Evolutionary conservation across 2,113 vertebrate genomes (phyloP).

Genomic region (Oxyruncus cristatus): DNA sequence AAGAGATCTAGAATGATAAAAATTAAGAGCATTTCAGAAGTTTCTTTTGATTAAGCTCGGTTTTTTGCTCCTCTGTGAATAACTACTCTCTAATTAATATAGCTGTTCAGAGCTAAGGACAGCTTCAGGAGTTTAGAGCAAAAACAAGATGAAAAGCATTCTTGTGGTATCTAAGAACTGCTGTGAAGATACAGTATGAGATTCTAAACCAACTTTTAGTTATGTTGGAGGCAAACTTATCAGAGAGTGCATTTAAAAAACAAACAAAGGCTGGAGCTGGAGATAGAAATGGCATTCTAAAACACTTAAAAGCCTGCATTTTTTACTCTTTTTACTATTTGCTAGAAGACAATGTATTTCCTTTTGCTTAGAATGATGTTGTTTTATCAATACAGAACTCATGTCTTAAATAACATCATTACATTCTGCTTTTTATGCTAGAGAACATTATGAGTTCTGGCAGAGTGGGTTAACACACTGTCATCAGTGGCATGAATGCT

Average conservation of each 20-base stretch:
- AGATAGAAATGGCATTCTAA: background rate
- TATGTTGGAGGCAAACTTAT: background rate
- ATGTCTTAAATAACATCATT: background rate
- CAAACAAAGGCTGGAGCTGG: background rate
- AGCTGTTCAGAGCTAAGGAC: background rate
- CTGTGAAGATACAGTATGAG: slow-evolving; percentile 14
- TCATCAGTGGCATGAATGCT: background rate
- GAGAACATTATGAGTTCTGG: background rate
- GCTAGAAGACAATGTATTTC: background rate
- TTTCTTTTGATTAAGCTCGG: background rate
- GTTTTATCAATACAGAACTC: background rate
- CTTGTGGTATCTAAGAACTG: slow-evolving; percentile 20
- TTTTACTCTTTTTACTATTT: background rate
- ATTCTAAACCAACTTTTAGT: background rate
- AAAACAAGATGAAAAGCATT: slow-evolving; percentile 54
- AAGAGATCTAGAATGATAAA: slow-evolving; percentile 39
- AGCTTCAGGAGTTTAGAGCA: background rate
- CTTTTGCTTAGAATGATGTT: background rate
- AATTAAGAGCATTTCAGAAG: slow-evolving; percentile 1
- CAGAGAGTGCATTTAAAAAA: slow-evolving; percentile 6
- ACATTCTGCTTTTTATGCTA: background rate
- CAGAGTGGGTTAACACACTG: background rate
- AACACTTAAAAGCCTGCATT: background rate
- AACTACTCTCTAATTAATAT: background rate
- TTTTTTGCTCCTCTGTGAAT: background rate